Conservation (phyloP, 2,888 invertebrate species). For the Pristionchus maxplancki region DNA sequence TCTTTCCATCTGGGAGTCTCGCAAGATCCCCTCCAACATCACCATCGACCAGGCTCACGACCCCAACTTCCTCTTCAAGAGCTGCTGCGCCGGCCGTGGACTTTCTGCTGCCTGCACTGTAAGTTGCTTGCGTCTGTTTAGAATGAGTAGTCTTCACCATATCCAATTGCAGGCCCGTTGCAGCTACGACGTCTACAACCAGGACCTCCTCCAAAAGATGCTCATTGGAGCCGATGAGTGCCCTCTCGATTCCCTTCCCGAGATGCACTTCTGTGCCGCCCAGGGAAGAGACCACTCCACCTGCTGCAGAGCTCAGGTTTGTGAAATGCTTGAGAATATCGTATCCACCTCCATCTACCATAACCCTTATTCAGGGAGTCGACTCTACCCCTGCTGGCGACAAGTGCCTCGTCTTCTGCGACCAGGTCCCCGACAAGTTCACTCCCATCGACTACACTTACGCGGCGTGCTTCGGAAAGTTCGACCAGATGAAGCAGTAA, state of each 20-base stretch:
- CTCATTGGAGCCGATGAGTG: constrained; percentile 43
- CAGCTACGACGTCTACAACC: constrained; percentile 31
- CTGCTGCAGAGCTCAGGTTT: constrained; percentile 16
- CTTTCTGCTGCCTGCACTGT: constrained; percentile 37
- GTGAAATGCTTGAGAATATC: too few species aligned
- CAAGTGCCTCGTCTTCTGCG: constrained; percentile 48
- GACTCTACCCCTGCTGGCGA: constrained; percentile 2
- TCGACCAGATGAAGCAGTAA: constrained; percentile 45
- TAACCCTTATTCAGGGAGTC: constrained; percentile 36
- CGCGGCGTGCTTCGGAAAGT: constrained; percentile 46
- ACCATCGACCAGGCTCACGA: constrained; percentile 4
- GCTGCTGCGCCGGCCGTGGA: constrained; percentile 38
- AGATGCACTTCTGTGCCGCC: constrained; percentile 50
- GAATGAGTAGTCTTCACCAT: too few species aligned
- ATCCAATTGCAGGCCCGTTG: constrained; percentile 28
- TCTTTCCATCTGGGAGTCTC: background rate
- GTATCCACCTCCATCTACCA: background rate
- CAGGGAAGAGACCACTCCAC: constrained; percentile 35
- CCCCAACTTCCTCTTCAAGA: constrained; percentile 37
- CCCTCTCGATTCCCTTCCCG: constrained; percentile 48
- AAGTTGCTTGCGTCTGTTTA: background rate
- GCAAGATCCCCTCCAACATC: constrained; percentile 3
- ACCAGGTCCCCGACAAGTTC: constrained; percentile 42
- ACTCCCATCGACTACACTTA: constrained; percentile 44
- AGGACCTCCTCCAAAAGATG: constrained; percentile 45